Percentiles rank a stretch among this genome's conserved stretches.
These are phyloP conservation scores for Ranitomeya variabilis DNA, from an alignment of 2,113 vertebrate species.

Conservation along the genomic window DNA sequence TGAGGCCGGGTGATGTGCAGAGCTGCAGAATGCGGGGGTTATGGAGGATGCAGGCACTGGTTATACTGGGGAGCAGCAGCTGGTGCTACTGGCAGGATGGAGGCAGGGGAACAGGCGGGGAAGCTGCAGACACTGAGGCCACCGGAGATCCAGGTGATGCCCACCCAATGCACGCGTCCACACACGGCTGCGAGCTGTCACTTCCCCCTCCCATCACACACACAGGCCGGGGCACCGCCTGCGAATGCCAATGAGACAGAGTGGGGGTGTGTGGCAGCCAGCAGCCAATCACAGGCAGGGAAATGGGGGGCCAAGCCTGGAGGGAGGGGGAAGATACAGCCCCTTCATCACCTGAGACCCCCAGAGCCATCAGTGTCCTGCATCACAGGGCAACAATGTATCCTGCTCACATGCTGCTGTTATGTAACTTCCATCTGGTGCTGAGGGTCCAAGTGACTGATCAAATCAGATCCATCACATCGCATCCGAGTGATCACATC, in stretches of 20 bases:
- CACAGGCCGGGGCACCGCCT: conserved; percentile 32
- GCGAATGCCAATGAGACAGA: conserved; percentile 47
- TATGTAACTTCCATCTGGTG: too few species aligned
- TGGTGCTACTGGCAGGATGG: not conserved
- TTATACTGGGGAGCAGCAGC: not conserved
- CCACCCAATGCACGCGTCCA: not conserved
- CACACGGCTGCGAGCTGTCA: conserved; percentile 27
- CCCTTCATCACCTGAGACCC: not conserved
- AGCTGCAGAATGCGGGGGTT: not conserved
- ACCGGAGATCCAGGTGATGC: conserved; percentile 11
- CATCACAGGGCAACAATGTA: not conserved
- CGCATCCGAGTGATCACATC: too few species aligned
- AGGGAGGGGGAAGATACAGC: not conserved
- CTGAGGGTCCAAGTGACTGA: too few species aligned
- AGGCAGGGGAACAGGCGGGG: not conserved
- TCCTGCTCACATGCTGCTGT: not conserved
- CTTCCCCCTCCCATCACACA: conserved; percentile 3
- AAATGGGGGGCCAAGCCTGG: conserved; percentile 27
- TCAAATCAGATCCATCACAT: too few species aligned
- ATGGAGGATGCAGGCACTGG: too few species aligned
- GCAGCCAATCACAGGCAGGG: conserved; percentile 29
- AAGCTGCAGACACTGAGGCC: not conserved
- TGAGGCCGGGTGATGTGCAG: not conserved
- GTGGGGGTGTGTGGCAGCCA: conserved; percentile 41
- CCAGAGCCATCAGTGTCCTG: not conserved